A percentile compares a stretch with the other conserved stretches of the same genome.
Conservation (phyloP, 2,113 vertebrate species). For the Xiphophorus hellerii region DNA sequence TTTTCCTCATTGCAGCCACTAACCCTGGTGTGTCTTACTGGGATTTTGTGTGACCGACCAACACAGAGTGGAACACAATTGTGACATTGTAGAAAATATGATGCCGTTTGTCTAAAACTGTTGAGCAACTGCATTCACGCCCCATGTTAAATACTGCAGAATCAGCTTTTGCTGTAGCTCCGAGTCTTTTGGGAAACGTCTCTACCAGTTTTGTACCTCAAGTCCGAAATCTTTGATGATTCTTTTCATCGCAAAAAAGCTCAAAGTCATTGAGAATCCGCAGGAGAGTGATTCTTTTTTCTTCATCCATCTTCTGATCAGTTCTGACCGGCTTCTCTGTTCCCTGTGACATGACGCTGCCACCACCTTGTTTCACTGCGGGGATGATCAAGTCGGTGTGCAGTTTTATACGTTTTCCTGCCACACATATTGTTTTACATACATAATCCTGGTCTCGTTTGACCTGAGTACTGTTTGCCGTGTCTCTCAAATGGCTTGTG, state of each 20-base stretch:
- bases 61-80: too few species aligned
- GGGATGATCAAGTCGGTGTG: too few species aligned
- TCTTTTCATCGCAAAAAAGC: not conserved
- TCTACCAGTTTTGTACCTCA: not conserved
- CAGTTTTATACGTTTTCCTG: too few species aligned
- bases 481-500: not conserved
- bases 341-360: not conserved
- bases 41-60: not conserved
- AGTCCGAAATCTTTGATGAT: not conserved
- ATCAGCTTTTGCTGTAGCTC: too few species aligned
- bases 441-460: too few species aligned
- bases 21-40: not conserved
- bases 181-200: too few species aligned
- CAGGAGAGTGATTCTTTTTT: not conserved
- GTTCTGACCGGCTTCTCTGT: not conserved
- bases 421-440: too few species aligned
- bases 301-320: not conserved
- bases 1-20: not conserved
- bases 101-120: not conserved
- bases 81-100: not conserved
- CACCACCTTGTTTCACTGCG: not conserved
- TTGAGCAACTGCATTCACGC: too few species aligned
- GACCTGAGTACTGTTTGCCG: not conserved
- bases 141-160: too few species aligned
- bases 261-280: not conserved